phyloP scores from a whole-genome alignment of 2,797 vertebrate species.

The Falco novaeseelandiae region DNA sequence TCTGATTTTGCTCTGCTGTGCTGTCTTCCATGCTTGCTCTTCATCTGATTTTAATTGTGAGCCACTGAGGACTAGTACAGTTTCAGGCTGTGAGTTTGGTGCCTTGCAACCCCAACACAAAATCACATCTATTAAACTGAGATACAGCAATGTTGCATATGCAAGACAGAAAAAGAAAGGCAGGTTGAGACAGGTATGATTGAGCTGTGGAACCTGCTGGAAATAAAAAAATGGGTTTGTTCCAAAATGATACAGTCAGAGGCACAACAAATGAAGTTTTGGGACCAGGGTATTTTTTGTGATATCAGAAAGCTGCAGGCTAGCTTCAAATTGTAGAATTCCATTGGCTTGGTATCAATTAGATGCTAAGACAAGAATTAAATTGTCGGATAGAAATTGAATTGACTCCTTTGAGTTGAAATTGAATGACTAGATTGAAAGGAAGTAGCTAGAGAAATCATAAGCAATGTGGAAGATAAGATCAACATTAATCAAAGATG shows the following conservation, averaged over 20 bases:
- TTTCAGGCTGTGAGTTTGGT: background rate
- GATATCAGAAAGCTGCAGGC: background rate
- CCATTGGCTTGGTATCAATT: background rate
- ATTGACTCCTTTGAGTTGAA: background rate
- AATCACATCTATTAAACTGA: background rate
- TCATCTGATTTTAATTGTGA: background rate
- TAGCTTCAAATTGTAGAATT: background rate
- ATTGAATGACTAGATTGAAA: background rate
- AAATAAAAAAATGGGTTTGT: background rate
- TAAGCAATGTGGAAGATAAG: background rate
- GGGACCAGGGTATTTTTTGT: background rate
- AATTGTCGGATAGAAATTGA: background rate
- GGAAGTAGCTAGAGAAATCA: background rate
- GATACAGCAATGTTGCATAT: background rate
- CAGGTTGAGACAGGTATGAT: background rate
- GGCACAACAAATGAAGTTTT: background rate
- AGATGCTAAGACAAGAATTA: background rate
- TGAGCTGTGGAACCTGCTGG: background rate
- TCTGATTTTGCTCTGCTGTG: background rate
- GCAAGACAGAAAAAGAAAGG: background rate
- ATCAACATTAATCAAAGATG: background rate
- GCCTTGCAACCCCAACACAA: background rate
- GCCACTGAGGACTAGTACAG: background rate
- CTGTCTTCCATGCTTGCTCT: background rate
- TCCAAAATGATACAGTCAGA: background rate